Evolutionary conservation across 2,113 vertebrate species (phyloP), one percentile per base, ranked within the genome.

Genomic region (Columba livia): DNA sequence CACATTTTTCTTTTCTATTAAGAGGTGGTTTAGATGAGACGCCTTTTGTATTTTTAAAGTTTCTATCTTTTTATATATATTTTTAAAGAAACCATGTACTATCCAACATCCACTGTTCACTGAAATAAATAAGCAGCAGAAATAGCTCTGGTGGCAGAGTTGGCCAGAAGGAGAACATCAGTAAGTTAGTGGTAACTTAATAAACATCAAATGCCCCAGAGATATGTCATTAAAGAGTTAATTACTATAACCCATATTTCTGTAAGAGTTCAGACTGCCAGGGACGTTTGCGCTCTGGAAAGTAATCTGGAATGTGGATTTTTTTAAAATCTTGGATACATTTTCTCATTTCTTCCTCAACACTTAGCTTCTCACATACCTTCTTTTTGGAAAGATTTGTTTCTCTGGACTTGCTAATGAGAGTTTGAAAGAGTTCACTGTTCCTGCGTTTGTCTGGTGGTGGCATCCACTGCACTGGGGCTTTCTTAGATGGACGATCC

Each of bases 241-340:
- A 72, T 69, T 75, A 97, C 98, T 98, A 99, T 97, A 99, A 97
- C 81, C 98, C 98, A 4, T 99, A 99, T 82, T 99, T 99, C 94
- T 99, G 98, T 77, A 99, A 94, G 62, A 99, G 98, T 98, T 99
- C 98, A 58, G 98, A 98, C 69, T 99, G 99, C 99, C 98, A 99
- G 50, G 98, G 98, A 64, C 98, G 98, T 93, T 99, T 99, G 80
- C 98, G 98, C 91, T 99, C 98, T 19, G 98, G 98, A 73, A 99
- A 99, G 82, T 98, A 98, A 96, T 98, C 98, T 36, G 99, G 99
- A 96, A 99, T 99, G 85, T 98, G 98, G 96, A 99, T 99, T 93
- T 98, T 98, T 97, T 98, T 98, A 96, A 99, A 99, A 98, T 99
- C 99, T 96, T 98, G 98, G 85, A 99, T 99, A 67, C 99, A 99